Conservation (phyloP, 1,140 invertebrate genomes). For the Caenorhabditis briggsae region DNA sequence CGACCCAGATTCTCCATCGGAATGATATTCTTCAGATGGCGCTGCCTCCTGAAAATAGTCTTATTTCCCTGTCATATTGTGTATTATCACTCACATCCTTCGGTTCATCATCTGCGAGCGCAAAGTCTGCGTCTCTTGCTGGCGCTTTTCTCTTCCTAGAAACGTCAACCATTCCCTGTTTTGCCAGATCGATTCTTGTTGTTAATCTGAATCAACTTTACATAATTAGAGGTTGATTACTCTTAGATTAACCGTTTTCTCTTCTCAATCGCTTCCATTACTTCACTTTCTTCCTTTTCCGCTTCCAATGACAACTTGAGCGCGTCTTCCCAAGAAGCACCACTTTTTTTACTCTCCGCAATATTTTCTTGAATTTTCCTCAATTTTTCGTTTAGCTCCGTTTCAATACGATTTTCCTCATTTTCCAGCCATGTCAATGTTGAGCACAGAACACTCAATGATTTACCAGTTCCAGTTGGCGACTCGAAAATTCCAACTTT, state of each 20-base stretch:
- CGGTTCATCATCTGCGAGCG: background rate
- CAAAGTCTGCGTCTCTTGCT: slow-evolving; percentile 9
- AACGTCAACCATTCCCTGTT: slow-evolving; percentile 6
- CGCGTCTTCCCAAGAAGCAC: slow-evolving; percentile 67
- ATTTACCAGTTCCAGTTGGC: slow-evolving; percentile 90
- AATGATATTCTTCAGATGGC: slow-evolving; percentile 63
- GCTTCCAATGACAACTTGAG: slow-evolving; percentile 14
- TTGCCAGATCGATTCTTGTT: slow-evolving; percentile 10
- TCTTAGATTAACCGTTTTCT: background rate
- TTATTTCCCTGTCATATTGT: background rate
- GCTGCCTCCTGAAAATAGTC: slow-evolving; percentile 60
- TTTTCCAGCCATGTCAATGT: slow-evolving; percentile 58
- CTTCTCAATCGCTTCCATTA: slow-evolving; percentile 8
- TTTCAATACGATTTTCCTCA: slow-evolving; percentile 68
- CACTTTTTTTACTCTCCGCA: slow-evolving; percentile 71
- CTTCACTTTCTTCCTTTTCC: slow-evolving; percentile 20
- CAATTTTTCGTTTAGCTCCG: slow-evolving; percentile 65
- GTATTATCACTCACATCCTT: slow-evolving; percentile 25
- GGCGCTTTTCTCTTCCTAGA: slow-evolving; percentile 41
- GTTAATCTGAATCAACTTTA: background rate
- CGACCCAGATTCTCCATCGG: slow-evolving; percentile 67
- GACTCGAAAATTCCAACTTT: slow-evolving; percentile 94
- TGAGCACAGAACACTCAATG: slow-evolving; percentile 68
- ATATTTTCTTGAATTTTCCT: slow-evolving; percentile 78
- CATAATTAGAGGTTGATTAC: background rate